Conservation (phyloP, 2,113 vertebrate species). For the Podarcis muralis region DNA sequence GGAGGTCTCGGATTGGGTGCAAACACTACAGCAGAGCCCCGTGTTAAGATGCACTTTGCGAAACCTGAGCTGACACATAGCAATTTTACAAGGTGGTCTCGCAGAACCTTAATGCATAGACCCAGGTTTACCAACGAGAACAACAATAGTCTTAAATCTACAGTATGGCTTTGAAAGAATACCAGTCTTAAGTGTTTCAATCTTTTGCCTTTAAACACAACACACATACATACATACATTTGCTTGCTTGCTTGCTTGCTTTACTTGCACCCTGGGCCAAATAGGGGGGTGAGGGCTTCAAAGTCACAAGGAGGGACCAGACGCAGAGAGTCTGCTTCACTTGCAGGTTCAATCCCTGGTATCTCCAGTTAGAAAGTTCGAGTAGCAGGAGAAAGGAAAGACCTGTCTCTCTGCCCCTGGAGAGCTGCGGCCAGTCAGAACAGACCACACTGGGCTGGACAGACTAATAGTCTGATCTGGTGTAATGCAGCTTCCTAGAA, state of each 20-base stretch:
- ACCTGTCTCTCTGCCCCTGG: too few species aligned
- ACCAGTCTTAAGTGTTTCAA: background rate
- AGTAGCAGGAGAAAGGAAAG: background rate
- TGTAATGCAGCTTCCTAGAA: background rate
- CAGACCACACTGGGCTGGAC: background rate
- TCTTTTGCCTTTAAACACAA: background rate
- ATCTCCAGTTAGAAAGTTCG: background rate
- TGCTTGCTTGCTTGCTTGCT: background rate
- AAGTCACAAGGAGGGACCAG: background rate
- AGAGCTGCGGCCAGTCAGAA: background rate
- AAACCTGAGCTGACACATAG: background rate
- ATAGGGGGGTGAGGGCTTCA: background rate
- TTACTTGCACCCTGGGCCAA: background rate
- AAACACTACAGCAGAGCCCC: background rate
- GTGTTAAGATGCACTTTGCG: background rate
- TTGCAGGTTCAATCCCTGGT: background rate
- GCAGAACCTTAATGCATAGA: background rate
- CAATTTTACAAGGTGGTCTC: background rate
- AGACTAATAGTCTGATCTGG: background rate
- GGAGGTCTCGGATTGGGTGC: too few species aligned
- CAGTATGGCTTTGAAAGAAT: background rate
- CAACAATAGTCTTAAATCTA: background rate
- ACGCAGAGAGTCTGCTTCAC: background rate
- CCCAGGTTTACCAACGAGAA: background rate
- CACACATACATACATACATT: background rate